phyloP scores from a whole-genome alignment of 2,797 vertebrate genomes.

The Cyclopterus lumpus region DNA sequence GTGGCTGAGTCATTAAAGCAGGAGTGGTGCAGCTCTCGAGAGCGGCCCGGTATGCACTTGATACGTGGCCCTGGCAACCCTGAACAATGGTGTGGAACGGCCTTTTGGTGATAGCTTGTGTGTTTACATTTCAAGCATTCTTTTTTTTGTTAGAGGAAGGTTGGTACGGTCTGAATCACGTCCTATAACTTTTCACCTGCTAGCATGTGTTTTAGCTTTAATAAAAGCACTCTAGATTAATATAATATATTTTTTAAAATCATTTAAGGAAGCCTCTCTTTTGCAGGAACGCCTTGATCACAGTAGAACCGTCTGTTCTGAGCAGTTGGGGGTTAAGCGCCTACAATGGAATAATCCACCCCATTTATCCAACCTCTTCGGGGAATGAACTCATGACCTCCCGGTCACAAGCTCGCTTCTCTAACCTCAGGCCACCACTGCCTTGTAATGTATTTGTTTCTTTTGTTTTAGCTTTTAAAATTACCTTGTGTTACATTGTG shows the following conservation, averaged over 20 bases:
- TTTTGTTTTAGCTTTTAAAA: not conserved
- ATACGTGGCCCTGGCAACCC: conserved; percentile 17
- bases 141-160: not conserved
- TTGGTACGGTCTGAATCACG: not conserved
- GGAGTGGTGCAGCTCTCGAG: conserved; percentile 28
- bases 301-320: not conserved
- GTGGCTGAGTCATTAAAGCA: conserved; percentile 34
- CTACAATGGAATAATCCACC: no score
- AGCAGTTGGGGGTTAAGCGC: not conserved
- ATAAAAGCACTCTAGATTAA: not conserved
- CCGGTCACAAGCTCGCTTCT: not conserved
- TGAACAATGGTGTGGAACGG: not conserved
- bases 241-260: no score
- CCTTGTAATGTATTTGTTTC: not conserved
- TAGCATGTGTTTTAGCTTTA: not conserved
- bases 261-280: not conserved
- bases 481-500: not conserved
- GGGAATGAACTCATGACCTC: not conserved
- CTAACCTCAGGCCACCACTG: not conserved
- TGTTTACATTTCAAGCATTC: conserved; percentile 5
- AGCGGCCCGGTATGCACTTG: conserved; percentile 36
- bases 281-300: not conserved
- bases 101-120: not conserved
- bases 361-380: no score
- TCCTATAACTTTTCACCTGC: not conserved